These are phyloP conservation scores for Nemotelus pantherinus DNA, from an alignment of 2,888 invertebrate species.

Conservation along the genomic window DNA sequence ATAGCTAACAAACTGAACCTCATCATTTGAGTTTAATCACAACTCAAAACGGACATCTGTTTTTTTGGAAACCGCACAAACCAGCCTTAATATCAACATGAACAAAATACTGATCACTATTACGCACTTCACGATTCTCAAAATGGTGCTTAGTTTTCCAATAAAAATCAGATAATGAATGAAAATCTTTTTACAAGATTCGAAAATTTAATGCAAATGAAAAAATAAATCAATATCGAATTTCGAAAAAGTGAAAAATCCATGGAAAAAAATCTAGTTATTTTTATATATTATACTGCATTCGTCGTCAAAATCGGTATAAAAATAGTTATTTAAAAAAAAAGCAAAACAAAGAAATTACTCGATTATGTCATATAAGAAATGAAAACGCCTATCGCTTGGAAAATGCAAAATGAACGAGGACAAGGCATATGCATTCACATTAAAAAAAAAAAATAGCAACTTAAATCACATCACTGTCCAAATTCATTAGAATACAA, in stretches of 20 bases:
- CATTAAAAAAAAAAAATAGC: too few species aligned
- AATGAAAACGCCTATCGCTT: too few species aligned
- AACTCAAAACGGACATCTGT: not conserved
- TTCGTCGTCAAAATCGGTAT: conserved; percentile 9
- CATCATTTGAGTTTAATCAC: not conserved
- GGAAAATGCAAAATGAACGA: too few species aligned
- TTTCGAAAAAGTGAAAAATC: not conserved
- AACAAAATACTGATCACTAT: not conserved
- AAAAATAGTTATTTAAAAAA: not conserved
- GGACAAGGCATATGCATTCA: too few species aligned
- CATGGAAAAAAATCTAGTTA: conserved; percentile 12
- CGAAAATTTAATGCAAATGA: not conserved
- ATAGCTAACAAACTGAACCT: conserved; percentile 25
- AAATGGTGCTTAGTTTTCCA: conserved; percentile 38
- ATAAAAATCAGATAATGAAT: not conserved
- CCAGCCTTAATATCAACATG: too few species aligned
- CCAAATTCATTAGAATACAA: conserved; percentile 8
- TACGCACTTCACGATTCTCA: not conserved
- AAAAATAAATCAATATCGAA: not conserved
- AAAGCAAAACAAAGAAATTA: not conserved
- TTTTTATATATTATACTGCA: conserved; percentile 19
- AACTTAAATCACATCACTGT: conserved; percentile 6
- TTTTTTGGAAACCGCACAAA: too few species aligned
- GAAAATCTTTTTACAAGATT: conserved; percentile 2
- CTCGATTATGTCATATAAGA: too few species aligned